Evolutionary conservation across 1,140 invertebrate species (phyloP).

Genomic region (Microplitis demolitor): DNA sequence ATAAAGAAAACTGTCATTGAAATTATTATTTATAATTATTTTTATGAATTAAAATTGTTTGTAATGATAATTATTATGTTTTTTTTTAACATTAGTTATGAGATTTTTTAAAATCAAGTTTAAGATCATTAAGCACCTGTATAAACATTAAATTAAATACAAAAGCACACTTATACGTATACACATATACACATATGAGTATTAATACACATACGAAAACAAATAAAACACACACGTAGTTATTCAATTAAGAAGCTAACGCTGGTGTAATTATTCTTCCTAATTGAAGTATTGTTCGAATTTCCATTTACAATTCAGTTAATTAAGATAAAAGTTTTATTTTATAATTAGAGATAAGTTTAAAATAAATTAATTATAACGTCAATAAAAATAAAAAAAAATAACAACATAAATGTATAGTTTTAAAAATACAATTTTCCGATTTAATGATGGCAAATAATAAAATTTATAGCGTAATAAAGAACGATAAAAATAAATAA

Average conservation of each 20-base stretch:
- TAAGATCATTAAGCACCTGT: not conserved
- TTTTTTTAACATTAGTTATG: not conserved
- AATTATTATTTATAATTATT: not conserved
- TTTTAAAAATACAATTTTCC: too few species aligned
- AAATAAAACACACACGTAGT: not conserved
- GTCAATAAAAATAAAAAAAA: too few species aligned
- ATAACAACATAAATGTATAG: too few species aligned
- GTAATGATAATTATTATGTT: too few species aligned
- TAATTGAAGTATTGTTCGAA: constrained; percentile 22
- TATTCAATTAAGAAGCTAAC: constrained; percentile 13
- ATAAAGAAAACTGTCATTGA: not conserved
- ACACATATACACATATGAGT: not conserved
- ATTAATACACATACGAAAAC: too few species aligned
- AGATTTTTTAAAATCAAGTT: not conserved
- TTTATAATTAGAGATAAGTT: not conserved
- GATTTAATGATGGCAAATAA: too few species aligned
- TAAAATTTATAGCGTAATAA: too few species aligned
- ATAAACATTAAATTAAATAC: too few species aligned
- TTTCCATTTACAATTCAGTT: constrained; percentile 9
- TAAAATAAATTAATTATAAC: not conserved
- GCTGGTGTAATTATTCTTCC: constrained; percentile 13
- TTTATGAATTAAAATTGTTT: not conserved
- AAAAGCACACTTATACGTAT: too few species aligned
- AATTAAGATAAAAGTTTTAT: constrained; percentile 18
- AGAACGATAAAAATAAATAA: too few species aligned